Evolutionary conservation across 2,888 invertebrate species (phyloP), one percentile per base, ranked within the genome.

Genomic region (Drosophila pegasa): DNA sequence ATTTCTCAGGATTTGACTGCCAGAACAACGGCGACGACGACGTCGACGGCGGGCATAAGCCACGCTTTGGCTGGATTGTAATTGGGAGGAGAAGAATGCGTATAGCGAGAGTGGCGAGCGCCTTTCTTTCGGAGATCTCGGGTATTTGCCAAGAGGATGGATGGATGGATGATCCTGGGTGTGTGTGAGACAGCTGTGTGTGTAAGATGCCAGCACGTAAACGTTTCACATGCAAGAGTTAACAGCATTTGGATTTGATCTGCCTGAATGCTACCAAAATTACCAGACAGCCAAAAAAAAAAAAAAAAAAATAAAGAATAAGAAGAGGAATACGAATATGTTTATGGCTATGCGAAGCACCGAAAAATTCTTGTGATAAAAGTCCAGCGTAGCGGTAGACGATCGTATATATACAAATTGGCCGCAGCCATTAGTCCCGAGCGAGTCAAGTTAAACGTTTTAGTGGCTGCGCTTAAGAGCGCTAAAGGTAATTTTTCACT

Each of bases 401-500:
- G 60, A 73, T 61, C 86, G 66, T 82, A n/a, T 35, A 33, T 50
- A 84, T 86, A 84, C 85, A 86, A 86, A 86, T 86, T 87, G 85
- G 84, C 73, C 66, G 58, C 51, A 41, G 76, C 85, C 85, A 85
- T 85, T 85, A 85, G 85, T 88, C 85, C 79, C 82, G 80, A 75
- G 64, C 71, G 64, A 75, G 81, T 65, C 74, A 71, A 76, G 71
- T 87, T 86, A 86, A 86, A 86, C 85, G 85, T 86, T 86, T 86
- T 85, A 85, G 87, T 85, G 89, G 85, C 85, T 85, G 73, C 87
- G 79, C 75, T 88, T 87, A 87, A 84, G 75, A 77, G 67, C 63
- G 68, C 80, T 73, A 73, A 77, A 81, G 78, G 81, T 87, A 81
- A 82, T 87, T 82, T 87, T 82, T 82, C 87, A 87, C 87, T 87